Percentiles rank a stretch among this genome's conserved stretches.
Evolutionary conservation across 2,888 invertebrate species (phyloP).

Genomic region (Lasioglossum morio): DNA sequence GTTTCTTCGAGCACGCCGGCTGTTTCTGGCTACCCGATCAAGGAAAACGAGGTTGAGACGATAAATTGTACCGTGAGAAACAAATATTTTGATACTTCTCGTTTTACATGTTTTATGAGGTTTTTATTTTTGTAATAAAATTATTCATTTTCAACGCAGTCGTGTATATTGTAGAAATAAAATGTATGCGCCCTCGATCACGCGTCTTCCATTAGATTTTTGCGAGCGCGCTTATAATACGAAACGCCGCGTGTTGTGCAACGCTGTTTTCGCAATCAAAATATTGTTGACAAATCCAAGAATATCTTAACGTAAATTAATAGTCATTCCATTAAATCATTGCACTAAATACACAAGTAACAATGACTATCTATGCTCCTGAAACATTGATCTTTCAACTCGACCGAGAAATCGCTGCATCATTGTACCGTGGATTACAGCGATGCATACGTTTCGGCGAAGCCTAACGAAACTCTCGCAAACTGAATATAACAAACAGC

Average conservation of each 20-base stretch:
- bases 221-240: neutral
- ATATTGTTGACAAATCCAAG: constrained; percentile 18
- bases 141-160: constrained; percentile 34
- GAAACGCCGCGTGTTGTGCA: neutral
- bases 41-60: neutral
- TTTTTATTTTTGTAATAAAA: constrained; percentile 53
- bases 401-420: neutral
- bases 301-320: constrained; percentile 12
- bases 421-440: neutral
- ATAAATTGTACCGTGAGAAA: constrained; percentile 43
- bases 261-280: neutral
- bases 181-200: neutral
- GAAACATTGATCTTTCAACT: neutral
- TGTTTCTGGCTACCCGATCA: constrained; percentile 25
- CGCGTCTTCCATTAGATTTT: neutral
- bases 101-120: constrained; percentile 38
- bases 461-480: neutral
- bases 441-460: neutral
- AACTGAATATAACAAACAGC: neutral
- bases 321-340: constrained; percentile 18
- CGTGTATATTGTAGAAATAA: constrained; percentile 26
- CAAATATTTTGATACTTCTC: constrained; percentile 19
- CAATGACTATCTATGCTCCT: neutral
- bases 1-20: constrained; percentile 21
- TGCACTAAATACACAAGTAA: constrained; percentile 30